These are phyloP conservation scores for Biston betularia DNA, from an alignment of 2,888 invertebrate genomes.

Conservation along the genomic window DNA sequence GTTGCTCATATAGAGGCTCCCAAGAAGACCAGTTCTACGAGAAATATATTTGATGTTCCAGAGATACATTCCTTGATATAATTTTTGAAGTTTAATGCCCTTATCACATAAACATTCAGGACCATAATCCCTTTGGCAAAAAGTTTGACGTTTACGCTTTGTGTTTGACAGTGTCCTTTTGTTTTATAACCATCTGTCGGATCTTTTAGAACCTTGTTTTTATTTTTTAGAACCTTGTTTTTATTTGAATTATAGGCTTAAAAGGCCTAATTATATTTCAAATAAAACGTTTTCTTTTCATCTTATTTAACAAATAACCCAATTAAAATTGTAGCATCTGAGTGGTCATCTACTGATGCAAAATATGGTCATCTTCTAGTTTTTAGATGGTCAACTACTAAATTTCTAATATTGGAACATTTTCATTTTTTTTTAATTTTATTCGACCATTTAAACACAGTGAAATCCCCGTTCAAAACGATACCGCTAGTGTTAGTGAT, in stretches of 20 bases:
- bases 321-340: conserved; percentile 37
- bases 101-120: conserved; percentile 28
- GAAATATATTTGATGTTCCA: conserved; percentile 40
- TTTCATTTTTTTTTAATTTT: conserved; percentile 35
- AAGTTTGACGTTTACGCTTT: conserved; percentile 18
- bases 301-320: conserved; percentile 39
- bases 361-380: conserved; percentile 40
- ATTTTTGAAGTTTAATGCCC: conserved; percentile 13
- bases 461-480: conserved; percentile 14
- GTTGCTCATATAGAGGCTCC: conserved; percentile 37
- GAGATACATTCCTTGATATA: conserved; percentile 31
- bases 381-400: conserved; percentile 42
- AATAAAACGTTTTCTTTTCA: conserved; percentile 30
- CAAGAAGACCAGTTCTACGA: conserved; percentile 37
- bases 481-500: no score
- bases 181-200: conserved; percentile 21
- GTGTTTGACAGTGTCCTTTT: conserved; percentile 19
- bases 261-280: conserved; percentile 25
- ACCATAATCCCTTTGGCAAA: conserved; percentile 24
- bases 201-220: conserved; percentile 14
- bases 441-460: conserved; percentile 21
- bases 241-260: conserved; percentile 16
- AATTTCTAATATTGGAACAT: conserved; percentile 34
- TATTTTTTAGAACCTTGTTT: conserved; percentile 13
- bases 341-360: conserved; percentile 38